Percentiles rank a stretch among this genome's conserved stretches.
phyloP scores from a whole-genome alignment of 2,888 invertebrate genomes.

The Eumerus sabulonum region DNA sequence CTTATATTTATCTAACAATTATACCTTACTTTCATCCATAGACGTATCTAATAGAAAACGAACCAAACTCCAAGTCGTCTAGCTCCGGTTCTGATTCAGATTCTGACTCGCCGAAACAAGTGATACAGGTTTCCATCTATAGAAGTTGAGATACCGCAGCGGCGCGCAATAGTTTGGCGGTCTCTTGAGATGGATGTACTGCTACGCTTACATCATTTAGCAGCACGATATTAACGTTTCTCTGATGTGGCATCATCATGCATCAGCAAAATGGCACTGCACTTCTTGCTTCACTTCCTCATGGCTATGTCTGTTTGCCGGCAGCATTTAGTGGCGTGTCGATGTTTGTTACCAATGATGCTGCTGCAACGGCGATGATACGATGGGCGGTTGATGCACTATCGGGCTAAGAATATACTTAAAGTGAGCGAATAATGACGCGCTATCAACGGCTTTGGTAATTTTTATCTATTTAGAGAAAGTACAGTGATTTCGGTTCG shows the following conservation, averaged over 20 bases:
- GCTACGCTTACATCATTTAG: conserved; percentile 69
- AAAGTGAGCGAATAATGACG: conserved; percentile 67
- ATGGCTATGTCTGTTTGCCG: conserved; percentile 1
- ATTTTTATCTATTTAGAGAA: conserved; percentile 66
- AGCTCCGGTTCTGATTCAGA: too few relatives aligned
- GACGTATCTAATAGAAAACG: conserved; percentile 66
- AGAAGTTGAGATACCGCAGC: conserved; percentile 12
- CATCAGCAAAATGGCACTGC: conserved; percentile 67
- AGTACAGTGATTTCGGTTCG: conserved; percentile 53
- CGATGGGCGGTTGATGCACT: conserved; percentile 16
- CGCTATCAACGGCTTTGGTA: conserved; percentile 65
- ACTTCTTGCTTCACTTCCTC: conserved; percentile 60
- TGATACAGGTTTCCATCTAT: conserved; percentile 64
- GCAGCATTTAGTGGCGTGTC: conserved; percentile 3
- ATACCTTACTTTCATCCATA: conserved; percentile 68
- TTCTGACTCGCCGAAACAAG: conserved; percentile 30
- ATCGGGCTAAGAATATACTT: conserved; percentile 47
- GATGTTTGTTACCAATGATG: neutral
- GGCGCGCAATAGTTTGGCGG: conserved; percentile 32
- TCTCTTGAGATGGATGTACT: conserved; percentile 64
- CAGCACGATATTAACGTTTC: conserved; percentile 68
- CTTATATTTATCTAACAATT: conserved; percentile 69
- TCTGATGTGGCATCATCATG: conserved; percentile 65
- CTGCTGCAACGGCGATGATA: neutral
- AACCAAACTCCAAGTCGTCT: conserved; percentile 45